Percentiles rank a stretch among this genome's conserved stretches.
These are phyloP conservation scores for Metaphire vulgaris DNA, from an alignment of 1,140 invertebrate species.

Conservation along the genomic window DNA sequence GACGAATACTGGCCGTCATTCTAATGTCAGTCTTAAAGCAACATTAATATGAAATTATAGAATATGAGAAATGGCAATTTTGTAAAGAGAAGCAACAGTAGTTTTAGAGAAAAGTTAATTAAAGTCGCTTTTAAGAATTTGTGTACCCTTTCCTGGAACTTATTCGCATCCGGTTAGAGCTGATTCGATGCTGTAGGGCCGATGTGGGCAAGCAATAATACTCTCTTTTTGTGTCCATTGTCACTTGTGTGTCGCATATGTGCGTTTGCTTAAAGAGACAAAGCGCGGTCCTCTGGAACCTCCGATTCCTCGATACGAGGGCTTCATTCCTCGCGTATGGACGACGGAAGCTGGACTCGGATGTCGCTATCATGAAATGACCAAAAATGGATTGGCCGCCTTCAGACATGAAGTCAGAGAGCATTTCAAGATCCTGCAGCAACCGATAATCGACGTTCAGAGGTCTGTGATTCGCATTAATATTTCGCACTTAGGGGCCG, in stretches of 20 bases:
- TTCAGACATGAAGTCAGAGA: conserved; percentile 33
- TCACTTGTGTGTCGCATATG: background rate
- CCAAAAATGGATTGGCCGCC: conserved; percentile 42
- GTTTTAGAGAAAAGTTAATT: too few species aligned
- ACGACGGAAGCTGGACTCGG: conserved; percentile 49
- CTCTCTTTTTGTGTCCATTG: background rate
- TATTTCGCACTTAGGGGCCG: too few species aligned
- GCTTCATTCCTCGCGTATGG: conserved; percentile 47
- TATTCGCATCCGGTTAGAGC: background rate
- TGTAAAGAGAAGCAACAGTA: too few species aligned
- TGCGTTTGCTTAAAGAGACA: conserved; percentile 24
- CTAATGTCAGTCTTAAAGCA: background rate
- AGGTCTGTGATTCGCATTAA: too few species aligned
- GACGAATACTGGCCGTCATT: too few species aligned
- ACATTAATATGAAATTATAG: background rate
- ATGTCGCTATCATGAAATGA: conserved; percentile 44
- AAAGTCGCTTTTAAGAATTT: background rate
- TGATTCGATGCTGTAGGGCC: background rate
- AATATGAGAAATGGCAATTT: too few species aligned
- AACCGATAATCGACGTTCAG: background rate
- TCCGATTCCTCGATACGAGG: conserved; percentile 51
- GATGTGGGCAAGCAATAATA: background rate
- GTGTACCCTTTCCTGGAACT: background rate
- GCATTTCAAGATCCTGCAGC: background rate
- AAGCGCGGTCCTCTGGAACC: conserved; percentile 37